Base-by-base conservation (phyloP, 1,140 invertebrate genomes). In the Pinna nobilis region DNA sequence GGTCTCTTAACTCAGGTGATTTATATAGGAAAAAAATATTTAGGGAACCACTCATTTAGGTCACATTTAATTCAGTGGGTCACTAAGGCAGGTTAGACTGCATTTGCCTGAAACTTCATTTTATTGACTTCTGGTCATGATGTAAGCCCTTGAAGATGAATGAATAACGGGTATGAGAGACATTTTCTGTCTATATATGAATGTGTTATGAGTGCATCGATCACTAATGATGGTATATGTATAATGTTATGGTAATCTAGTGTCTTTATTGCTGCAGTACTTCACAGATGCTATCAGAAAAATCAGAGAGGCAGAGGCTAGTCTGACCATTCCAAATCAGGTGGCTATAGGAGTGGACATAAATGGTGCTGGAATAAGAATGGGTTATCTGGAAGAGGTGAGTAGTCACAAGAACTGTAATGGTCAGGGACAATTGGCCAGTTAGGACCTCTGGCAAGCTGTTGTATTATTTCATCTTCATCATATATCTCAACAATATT, bases 331-430 rank as follows among this genome's bases (percentile, higher is more conserved):
- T 6, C 92, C 93, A 7, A 93, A 94, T 84, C 95, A 96, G 3
- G 91, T 98, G n/a, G 97, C 95, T 15, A 97, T 99, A 87, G 97
- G 97, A 44, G 90, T 99, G 33, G 97, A 99, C 84, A 98, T 97
- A 2, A 99, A 98, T 89, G 98, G 98, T 15, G 97, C 97, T 1
- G 97, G 99, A 91, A 99, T 99, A 79, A 92, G 98, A 88, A 98
- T 97, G 78, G 97, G 97, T 15, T 91, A 98, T 5, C 90, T 98
- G 35, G 94, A 95, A 90, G 97, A 96, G 51, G 96, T 97, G 92
- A 71, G 78, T 60, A 20, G 28, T 1, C 37, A 25, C 11, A n/a
- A 47, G 6, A 13, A n/a, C 25, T 65, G 47, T 7, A 7, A 35
- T 6, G 15, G 25, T 9, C 6, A 66, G 5, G 4, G 18, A 3